Evolutionary conservation across 2,113 vertebrate genomes (phyloP), one percentile per base, ranked within the genome.

Genomic region (Salvelinus namaycush): DNA sequence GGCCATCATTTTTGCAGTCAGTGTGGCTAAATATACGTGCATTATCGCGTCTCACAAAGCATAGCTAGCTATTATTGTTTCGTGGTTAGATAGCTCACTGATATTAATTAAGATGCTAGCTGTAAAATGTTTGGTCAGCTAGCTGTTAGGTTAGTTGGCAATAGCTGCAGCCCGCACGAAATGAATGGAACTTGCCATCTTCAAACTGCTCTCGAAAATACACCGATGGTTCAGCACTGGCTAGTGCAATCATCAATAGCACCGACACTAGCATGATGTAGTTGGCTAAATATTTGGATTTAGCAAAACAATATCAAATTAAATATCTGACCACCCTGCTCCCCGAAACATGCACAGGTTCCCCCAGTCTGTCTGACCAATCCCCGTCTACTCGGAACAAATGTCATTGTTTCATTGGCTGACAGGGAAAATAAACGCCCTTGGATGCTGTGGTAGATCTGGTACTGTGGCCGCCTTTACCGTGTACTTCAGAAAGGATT

Each of bases 141-240:
- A 34, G 34, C n/a, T 68, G 9, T 44, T 11, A 70, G 64, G 71
- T 72, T 78, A 80, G 73, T 72, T 31, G 76, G 60, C 26, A 22
- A 44, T 64, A 22, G 34, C 29, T 3, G 31, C 20, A 39, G 57
- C 68, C 31, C 57, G 16, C 57, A 79, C 26, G 16, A 57, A 29
- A 31, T 18, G 29, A 44, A 26, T 1, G n/a, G 1, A 5, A 83
- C 81, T 94, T 89, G 95, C 94, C 94, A 16, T 94, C 95, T 14
- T 88, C 64, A 84, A 95, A 95, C 78, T 93, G 90, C 72, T 96
- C 95, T 76, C 85, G 91, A 88, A 96, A 94, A 70, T 91, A 91
- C 20, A 94, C 79, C 0, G 74, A 5, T 16, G 88, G 79, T 11
- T 57, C 67, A 60, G 26, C 4, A 7, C 76, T 8, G 74, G 27